Conservation (phyloP, 2,888 invertebrate genomes). For the Aleiodes alternator region DNA sequence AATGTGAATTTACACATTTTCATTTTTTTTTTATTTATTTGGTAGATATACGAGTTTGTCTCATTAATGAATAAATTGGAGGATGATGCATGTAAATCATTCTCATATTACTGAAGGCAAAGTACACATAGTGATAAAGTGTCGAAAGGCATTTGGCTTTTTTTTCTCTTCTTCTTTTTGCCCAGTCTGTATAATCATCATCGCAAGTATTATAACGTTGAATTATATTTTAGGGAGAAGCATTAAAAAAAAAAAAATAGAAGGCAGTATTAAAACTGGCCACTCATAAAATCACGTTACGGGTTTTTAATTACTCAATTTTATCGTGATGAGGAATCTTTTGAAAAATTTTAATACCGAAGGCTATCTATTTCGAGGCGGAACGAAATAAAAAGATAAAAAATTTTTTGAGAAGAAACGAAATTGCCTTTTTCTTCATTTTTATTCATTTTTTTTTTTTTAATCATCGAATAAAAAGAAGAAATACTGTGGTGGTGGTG, state of each 20-base stretch:
- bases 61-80: slow-evolving; percentile 18
- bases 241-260: background rate
- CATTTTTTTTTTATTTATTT: background rate
- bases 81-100: background rate
- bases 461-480: background rate
- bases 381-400: background rate
- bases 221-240: slow-evolving; percentile 17
- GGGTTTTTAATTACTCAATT: slow-evolving; percentile 33
- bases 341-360: slow-evolving; percentile 2
- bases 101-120: slow-evolving; percentile 1
- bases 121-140: slow-evolving; percentile 28
- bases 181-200: background rate
- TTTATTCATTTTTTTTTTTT: no score
- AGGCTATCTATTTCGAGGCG: background rate
- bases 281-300: slow-evolving; percentile 29
- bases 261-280: slow-evolving; percentile 5
- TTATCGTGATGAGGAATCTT: slow-evolving; percentile 24
- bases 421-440: no score
- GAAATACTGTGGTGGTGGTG: background rate
- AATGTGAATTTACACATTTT: slow-evolving; percentile 3
- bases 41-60: slow-evolving; percentile 1
- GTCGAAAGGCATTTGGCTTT: slow-evolving; percentile 12
- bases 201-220: background rate
- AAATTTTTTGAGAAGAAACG: no score
- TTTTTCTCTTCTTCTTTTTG: background rate